phyloP scores from a whole-genome alignment of 2,113 vertebrate species.

The Melospiza georgiana region DNA sequence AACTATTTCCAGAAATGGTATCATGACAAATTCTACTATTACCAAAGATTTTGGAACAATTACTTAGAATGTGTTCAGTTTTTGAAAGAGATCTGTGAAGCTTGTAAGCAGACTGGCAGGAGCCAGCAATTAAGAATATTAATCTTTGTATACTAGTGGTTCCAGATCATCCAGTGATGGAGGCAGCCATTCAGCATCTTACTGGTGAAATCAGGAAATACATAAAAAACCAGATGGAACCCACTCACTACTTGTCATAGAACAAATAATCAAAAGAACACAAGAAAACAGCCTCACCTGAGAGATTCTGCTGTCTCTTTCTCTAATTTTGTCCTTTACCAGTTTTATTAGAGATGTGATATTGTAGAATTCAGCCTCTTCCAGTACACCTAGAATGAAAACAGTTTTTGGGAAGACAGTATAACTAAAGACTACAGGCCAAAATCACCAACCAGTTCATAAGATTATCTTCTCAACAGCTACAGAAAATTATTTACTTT shows the following conservation, averaged over 20 bases:
- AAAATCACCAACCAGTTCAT: neutral
- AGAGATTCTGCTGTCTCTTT: conserved; percentile 93
- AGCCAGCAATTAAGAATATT: neutral
- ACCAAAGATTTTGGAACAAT: neutral
- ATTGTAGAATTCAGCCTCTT: conserved; percentile 99
- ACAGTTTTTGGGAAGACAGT: neutral
- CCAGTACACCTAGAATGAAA: conserved; percentile 85
- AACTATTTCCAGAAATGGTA: neutral
- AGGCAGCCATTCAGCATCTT: neutral
- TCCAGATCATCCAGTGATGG: neutral
- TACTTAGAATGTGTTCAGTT: neutral
- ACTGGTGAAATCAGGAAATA: neutral
- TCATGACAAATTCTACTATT: neutral
- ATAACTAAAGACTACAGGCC: neutral
- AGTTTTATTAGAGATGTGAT: conserved; percentile 98
- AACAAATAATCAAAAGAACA: neutral
- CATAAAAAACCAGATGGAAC: neutral
- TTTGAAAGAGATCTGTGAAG: neutral
- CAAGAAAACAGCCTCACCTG: conserved; percentile 79
- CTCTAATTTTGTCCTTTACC: conserved; percentile 97
- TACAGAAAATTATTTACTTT: neutral
- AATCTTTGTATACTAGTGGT: neutral
- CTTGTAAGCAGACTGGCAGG: neutral
- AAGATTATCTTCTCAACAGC: neutral
- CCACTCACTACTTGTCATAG: neutral